Base-by-base conservation (phyloP, 2,888 invertebrate genomes). In the Cerastoderma edule region DNA sequence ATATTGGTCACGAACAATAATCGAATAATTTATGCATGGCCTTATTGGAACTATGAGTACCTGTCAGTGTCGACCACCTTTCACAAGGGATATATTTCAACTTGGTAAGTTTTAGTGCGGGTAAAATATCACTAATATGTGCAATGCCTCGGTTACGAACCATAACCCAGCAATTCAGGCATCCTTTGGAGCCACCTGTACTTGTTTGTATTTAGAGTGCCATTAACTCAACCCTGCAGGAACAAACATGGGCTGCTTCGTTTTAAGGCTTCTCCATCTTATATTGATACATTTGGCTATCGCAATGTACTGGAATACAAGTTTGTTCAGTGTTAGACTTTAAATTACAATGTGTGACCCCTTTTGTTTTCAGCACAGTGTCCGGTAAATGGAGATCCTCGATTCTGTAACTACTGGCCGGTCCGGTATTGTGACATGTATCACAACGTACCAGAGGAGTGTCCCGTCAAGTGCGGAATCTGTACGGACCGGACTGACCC, bases 381-480 rank as follows among this genome's bases (percentile, higher is more conserved):
- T 57, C 83, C 86, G 3, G 56, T 66, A 0, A 67, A 71, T 0
- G 75, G 74, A 2, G 88, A 88, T 69, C 77, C 77, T 5, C 50
- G 48, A 16, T 78, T 80, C 68, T 88, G 89, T 64, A 60, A 32
- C 1, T 73, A 73, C 67, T 87, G 86, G 84, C 78, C 84, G 0
- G 60, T 53, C 24, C 28, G 65, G 8, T 84, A 84, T 66, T 89
- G 89, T 56, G 63, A 57, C 8, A 57, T 70, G 53, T 89, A 85
- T 70, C 73, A 71, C 67, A 88, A 88, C 69, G 87, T 88, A 0
- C 87, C 86, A 0, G 78, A 84, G n/a, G 83, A 87, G 28, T 89
- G 89, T 64, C 89, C 87, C 0, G 79, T 78, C 48, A 83, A 81
- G 80, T 89, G 89, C 69, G 85, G 84, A 0, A 80, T 88, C 16